Evolutionary conservation across 2,797 vertebrate genomes (phyloP), one percentile per base, ranked within the genome.

Genomic region (Lacerta viridis): DNA sequence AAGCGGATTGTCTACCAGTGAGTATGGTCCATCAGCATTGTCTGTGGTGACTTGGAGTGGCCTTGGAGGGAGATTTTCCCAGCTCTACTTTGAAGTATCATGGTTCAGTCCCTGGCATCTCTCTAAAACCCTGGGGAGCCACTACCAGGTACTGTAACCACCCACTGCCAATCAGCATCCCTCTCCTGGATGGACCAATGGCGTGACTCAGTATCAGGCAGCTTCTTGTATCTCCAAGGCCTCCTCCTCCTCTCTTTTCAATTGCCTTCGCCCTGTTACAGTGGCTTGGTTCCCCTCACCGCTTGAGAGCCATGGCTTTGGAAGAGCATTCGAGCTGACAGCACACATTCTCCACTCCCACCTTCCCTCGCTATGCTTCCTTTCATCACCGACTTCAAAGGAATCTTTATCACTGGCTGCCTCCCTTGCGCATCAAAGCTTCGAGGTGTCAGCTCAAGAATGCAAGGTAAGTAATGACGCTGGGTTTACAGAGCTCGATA

Each of bases 361-460:
- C 29, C 23, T 86, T 8, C 15, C 86, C 29, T 64, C 39, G 87
- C 27, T 75, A 61, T 20, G 77, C 20, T 18, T 15, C 80, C 75
- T 78, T 80, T 69, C 36, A 87, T 69, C n/a, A 64, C 13, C 0
- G 61, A 85, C 25, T 87, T 89, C 9, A 91, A 43, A 13, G 72
- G 80, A 66, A 86, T 87, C 78, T 89, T 90, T 89, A 91, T 59
- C 50, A 86, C 82, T 3, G 25, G 27, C 33, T 20, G 2, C 64
- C 80, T 90, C 86, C 2, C 0, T 15, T 78, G 85, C 18, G 72
- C 84, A 89, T 23, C 69, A 61, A 72, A 83, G 46, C 41, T 50
- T 89, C 85, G 76, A 94, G 91, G 87, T 64, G 85, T 27, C n/a
- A 91, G 50, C 78, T 81, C 23, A 74, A 66, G 89, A 78, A 94